Evolutionary conservation across 2,797 vertebrate species (phyloP).

Genomic region (Xyrichtys novacula): DNA sequence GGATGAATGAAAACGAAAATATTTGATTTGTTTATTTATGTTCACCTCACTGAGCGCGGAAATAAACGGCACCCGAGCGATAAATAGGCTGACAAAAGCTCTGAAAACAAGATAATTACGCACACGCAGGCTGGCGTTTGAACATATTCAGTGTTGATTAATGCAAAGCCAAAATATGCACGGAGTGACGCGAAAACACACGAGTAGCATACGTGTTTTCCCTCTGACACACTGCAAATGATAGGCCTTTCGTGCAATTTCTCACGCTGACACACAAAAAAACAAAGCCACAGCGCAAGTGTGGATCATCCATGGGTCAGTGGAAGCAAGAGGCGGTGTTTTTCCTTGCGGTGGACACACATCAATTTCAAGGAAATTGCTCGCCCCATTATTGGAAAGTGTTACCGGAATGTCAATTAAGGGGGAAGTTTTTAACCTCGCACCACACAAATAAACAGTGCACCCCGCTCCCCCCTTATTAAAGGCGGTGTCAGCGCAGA

Average conservation of each 20-base stretch:
- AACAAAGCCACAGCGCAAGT: slow-evolving; percentile 62
- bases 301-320: slow-evolving; percentile 80
- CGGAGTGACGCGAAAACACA: slow-evolving; percentile 13
- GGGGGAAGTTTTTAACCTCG: slow-evolving; percentile 85
- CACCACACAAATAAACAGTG: slow-evolving; percentile 82
- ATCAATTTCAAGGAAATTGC: slow-evolving; percentile 85
- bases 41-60: slow-evolving; percentile 26
- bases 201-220: slow-evolving; percentile 18
- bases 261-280: slow-evolving; percentile 63
- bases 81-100: slow-evolving; percentile 52
- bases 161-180: background rate
- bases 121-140: slow-evolving; percentile 3
- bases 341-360: slow-evolving; percentile 83
- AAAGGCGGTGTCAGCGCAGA: slow-evolving; percentile 83
- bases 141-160: background rate
- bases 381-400: slow-evolving; percentile 85
- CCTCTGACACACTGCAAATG: slow-evolving; percentile 18
- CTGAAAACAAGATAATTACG: slow-evolving; percentile 40
- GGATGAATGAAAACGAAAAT: slow-evolving; percentile 65
- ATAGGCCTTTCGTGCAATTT: slow-evolving; percentile 62
- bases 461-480: slow-evolving; percentile 76
- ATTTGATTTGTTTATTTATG: slow-evolving; percentile 62
- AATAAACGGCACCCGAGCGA: slow-evolving; percentile 45
- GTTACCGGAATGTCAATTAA: slow-evolving; percentile 86
- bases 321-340: slow-evolving; percentile 78